Evolutionary conservation across 2,797 vertebrate species (phyloP), one percentile per base, ranked within the genome.

Genomic region (Sebastes diploproa): DNA sequence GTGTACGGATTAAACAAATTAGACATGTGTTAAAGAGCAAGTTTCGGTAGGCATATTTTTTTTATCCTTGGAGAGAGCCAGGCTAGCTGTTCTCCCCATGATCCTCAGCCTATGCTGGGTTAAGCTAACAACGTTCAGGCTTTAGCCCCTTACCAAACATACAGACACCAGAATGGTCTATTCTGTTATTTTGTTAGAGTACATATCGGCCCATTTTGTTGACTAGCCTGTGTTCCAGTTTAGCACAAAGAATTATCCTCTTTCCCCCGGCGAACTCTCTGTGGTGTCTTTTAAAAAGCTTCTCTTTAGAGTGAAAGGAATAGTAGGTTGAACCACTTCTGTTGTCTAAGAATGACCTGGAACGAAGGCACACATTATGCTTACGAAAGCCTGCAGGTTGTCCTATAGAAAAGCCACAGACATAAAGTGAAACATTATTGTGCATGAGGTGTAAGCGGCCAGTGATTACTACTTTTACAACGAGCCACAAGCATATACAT

Each of bases 251-350:
- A 52, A 50, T 55, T 1, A 18, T 12, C 72, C 50, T 74, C 36
- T 62, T 14, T 56, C 3, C 27, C 20, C 25, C 1, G 1, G 2
- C 10, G 56, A 29, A 68, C 58, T 54, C 29, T 14, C 22, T 16
- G 22, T 2, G 2, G 18, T 34, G 23, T 61, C 13, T 52, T 62
- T 42, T 9, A 50, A 42, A 60, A 52, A 50, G 16, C 22, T 7
- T 27, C 6, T 13, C 71, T 62, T 75, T 11, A 5, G 20, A 42
- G 30, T 71, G 59, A 38, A 70, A 79, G 14, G 32, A 70, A 59
- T 4, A 34, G 54, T 23, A 46, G 79, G 82, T 81, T 64, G 59
- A 77, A 75, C 81, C 65, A 71, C 81, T 84, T 84, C 20, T 80
- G 13, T 72, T 74, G 18, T 77, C 18, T 6, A 1, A 52, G 68